Evolutionary conservation across 1,140 invertebrate genomes (phyloP).

Genomic region (Caerostris darwini): DNA sequence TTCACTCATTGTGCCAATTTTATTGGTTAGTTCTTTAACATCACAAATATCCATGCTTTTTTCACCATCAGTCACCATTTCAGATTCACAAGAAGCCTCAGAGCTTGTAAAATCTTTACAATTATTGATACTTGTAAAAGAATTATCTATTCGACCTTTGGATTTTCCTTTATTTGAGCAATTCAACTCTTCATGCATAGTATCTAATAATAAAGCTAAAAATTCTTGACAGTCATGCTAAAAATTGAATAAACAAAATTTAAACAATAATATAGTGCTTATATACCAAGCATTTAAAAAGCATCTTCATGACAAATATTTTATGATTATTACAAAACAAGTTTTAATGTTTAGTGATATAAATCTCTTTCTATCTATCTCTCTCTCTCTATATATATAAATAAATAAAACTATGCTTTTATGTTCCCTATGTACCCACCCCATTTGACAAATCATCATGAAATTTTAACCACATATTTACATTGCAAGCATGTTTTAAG

Average conservation of each 20-base stretch:
- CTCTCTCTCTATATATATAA: too few species aligned
- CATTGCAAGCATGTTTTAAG: too few species aligned
- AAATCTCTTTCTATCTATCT: neutral
- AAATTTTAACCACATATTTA: too few species aligned
- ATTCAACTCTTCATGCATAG: slow-evolving; percentile 87
- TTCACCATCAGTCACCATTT: slow-evolving; percentile 19
- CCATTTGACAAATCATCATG: too few species aligned
- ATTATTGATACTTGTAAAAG: slow-evolving; percentile 33
- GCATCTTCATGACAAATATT: neutral
- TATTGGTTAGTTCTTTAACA: neutral
- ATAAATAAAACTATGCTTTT: too few species aligned
- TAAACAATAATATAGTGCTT: neutral
- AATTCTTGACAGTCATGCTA: slow-evolving; percentile 90
- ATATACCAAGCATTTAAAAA: neutral
- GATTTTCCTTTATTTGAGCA: slow-evolving; percentile 80
- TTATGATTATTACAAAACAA: neutral
- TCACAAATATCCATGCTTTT: slow-evolving; percentile 54
- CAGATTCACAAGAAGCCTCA: slow-evolving; percentile 12
- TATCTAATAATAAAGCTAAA: slow-evolving; percentile 86
- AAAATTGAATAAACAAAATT: neutral
- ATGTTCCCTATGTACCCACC: too few species aligned
- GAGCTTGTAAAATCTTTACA: neutral
- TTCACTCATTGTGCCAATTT: neutral
- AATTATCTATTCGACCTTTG: neutral
- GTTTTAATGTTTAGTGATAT: neutral